phyloP scores from a whole-genome alignment of 2,888 invertebrate genomes.

The Lepeophtheirus nordmannii region DNA sequence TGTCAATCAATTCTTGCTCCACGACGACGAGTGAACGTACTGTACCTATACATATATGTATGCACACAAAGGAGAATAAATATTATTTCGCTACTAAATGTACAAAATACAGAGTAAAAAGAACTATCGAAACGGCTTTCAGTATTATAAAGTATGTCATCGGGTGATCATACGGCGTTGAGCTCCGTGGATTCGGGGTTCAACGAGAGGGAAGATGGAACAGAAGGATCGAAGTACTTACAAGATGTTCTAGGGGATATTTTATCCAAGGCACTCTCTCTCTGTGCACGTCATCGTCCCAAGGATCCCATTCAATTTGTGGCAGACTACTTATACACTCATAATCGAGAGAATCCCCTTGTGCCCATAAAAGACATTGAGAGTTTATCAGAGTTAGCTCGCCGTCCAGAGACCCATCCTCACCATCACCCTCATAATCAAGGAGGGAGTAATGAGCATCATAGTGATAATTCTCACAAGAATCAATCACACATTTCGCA shows the following conservation, averaged over 20 bases:
- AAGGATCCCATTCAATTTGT: conserved; percentile 22
- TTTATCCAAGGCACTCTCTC: conserved; percentile 8
- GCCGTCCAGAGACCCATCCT: not conserved
- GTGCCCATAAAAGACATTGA: not conserved
- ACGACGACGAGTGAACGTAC: no score
- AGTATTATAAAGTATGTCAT: not conserved
- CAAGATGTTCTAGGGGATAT: conserved; percentile 20
- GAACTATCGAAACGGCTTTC: not conserved
- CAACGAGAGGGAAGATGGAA: not conserved
- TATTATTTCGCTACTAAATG: no score
- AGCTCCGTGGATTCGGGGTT: not conserved
- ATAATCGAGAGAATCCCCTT: conserved; percentile 10
- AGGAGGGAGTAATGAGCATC: not conserved
- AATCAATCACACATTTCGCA: no score
- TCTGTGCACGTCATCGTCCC: conserved; percentile 7
- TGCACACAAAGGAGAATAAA: no score
- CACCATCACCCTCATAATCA: not conserved
- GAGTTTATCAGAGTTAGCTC: not conserved
- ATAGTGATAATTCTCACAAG: not conserved
- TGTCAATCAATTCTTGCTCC: no score
- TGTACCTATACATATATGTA: no score
- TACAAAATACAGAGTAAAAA: not conserved
- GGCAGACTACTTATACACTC: conserved; percentile 8
- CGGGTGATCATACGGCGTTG: not conserved
- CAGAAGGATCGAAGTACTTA: conserved; percentile 5